A percentile compares a stretch with the other conserved stretches of the same genome.
These are phyloP conservation scores for Ophioninae sp. DNA, from an alignment of 2,888 invertebrate genomes.

Conservation along the genomic window DNA sequence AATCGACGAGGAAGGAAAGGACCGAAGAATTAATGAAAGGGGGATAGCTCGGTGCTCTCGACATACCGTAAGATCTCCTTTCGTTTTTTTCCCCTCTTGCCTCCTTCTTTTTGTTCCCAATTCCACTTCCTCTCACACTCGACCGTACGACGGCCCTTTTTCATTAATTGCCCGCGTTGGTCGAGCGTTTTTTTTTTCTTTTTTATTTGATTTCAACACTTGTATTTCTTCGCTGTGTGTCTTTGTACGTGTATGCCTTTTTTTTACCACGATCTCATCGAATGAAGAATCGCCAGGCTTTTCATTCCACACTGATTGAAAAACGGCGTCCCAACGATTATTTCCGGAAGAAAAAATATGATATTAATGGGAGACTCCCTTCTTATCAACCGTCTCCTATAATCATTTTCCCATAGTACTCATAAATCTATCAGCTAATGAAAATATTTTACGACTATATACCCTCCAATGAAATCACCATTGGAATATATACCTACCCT, in stretches of 20 bases:
- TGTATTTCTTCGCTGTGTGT: conserved; percentile 30
- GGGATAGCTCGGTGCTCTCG: conserved; percentile 52
- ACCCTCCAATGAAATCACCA: not conserved
- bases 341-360: conserved; percentile 28
- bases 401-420: not conserved
- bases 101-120: conserved; percentile 11
- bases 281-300: conserved; percentile 37
- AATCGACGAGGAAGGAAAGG: conserved; percentile 55
- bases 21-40: conserved; percentile 59
- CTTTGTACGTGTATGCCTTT: conserved; percentile 4
- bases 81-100: not conserved
- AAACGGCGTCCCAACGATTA: conserved; percentile 34
- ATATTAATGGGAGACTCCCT: not conserved
- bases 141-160: conserved; percentile 46
- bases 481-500: not conserved
- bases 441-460: not conserved
- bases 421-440: not conserved
- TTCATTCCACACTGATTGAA: conserved; percentile 47
- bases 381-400: not conserved
- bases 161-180: conserved; percentile 60
- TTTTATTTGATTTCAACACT: conserved; percentile 26
- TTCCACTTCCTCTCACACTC: conserved; percentile 14
- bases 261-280: conserved; percentile 14
- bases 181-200: conserved; percentile 22
- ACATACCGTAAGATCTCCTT: conserved; percentile 49